Base-by-base conservation (phyloP, 2,113 vertebrate genomes). In the Charina bottae region DNA sequence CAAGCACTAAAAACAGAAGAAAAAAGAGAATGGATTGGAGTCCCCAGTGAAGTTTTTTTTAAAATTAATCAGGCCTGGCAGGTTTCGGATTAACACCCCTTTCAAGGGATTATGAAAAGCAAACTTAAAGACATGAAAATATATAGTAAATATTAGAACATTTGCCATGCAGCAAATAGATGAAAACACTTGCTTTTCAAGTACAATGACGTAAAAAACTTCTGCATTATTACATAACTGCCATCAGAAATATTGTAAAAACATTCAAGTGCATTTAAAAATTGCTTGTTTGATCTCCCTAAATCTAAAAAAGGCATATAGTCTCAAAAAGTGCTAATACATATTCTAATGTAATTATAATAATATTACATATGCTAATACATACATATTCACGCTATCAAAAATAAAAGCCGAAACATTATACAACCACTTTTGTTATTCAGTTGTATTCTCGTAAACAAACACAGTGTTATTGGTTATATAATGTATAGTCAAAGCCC, bases 191-290 rank as follows among this genome's bases (percentile, higher is more conserved):
- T 78, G 33, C 33, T 42, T 42, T 78, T 78, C 33, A 78, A 42
- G 33, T 78, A 42, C 33, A 21, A 7, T 78, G 72, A 78, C 33
- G 42, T 78, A 3, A 78, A 56, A 78, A 78, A 78, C 33, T 37
- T 78, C 72, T 78, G 72, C 72, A 78, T 78, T 78, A 78, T 42
- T 78, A 78, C 72, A 78, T 78, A 78, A 78, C 33, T 78, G 72
- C 33, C 17, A 21, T 42, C 17, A 42, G 72, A 78, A 78, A 78
- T 17, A 78, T 78, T 78, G 33, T 78, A 42, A 78, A 78, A 42
- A 21, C 33, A 78, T 37, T 42, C 72, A 78, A 78, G 42, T 33
- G 10, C 72, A 42, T 78, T 78, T 10, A 42, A 37, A 78, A 78
- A 42, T 42, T 10, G 72, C 42, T 33, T 72, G 64, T 12, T 72